phyloP scores from a whole-genome alignment of 2,888 invertebrate genomes.

The Urechis unicinctus region DNA sequence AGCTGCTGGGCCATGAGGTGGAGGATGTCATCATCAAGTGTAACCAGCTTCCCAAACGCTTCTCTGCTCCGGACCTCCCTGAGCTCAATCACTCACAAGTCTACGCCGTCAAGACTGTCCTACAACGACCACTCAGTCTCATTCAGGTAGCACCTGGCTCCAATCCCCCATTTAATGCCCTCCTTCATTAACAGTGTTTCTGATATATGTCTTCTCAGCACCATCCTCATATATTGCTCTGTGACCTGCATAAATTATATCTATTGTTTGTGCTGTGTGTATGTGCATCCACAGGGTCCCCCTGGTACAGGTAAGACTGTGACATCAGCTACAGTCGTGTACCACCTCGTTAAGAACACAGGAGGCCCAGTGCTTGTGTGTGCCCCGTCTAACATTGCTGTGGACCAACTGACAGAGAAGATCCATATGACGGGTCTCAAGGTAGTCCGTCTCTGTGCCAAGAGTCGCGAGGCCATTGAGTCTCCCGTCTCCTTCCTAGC shows the following conservation, averaged over 20 bases:
- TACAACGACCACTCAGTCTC: constrained; percentile 88
- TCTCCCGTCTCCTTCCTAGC: constrained; percentile 95
- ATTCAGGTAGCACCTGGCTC: too few relatives aligned
- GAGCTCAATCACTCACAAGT: constrained; percentile 94
- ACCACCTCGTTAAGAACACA: constrained; percentile 90
- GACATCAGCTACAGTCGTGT: constrained; percentile 97
- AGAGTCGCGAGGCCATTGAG: constrained; percentile 95
- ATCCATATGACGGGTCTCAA: constrained; percentile 95
- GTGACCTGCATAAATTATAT: neutral
- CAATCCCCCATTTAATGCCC: neutral
- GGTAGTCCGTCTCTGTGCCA: constrained; percentile 86
- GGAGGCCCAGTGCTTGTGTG: constrained; percentile 90
- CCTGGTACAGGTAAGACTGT: constrained; percentile 99
- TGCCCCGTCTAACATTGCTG: constrained; percentile 98
- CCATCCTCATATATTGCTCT: neutral
- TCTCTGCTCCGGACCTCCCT: constrained; percentile 93
- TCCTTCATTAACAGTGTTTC: neutral
- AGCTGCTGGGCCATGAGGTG: constrained; percentile 70
- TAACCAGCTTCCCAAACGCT: constrained; percentile 89
- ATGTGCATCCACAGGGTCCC: constrained; percentile 57
- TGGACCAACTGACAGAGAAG: constrained; percentile 97
- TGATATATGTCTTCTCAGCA: too few relatives aligned
- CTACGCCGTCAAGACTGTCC: constrained; percentile 95
- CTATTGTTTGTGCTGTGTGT: neutral
- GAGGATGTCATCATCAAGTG: constrained; percentile 89